Evolutionary conservation across 2,888 invertebrate genomes (phyloP).

Genomic region (Myopa testacea): DNA sequence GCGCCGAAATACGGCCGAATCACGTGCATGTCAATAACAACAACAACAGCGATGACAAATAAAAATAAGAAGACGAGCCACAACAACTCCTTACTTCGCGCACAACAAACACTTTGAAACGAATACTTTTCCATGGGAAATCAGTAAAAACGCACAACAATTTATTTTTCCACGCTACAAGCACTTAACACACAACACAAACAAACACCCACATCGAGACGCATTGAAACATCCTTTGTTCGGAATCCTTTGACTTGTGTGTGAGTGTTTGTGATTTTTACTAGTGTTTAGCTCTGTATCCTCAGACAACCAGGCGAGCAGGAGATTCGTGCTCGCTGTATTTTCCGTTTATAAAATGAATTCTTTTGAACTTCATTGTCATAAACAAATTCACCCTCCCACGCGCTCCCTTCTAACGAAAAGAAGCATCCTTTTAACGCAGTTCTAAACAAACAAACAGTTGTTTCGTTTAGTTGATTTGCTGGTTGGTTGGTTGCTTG

Average conservation of each 20-base stretch:
- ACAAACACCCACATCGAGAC: neutral
- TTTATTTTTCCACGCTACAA: neutral
- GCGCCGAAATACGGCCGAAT: slow-evolving; percentile 20
- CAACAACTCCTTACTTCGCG: too few relatives aligned
- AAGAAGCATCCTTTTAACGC: too few relatives aligned
- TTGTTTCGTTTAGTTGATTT: too few relatives aligned
- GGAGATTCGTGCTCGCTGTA: neutral
- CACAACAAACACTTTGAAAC: neutral
- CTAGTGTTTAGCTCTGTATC: neutral
- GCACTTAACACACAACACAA: neutral
- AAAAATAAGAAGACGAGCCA: neutral
- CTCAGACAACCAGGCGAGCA: slow-evolving; percentile 26
- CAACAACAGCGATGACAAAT: slow-evolving; percentile 3
- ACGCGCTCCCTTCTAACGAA: too few relatives aligned
- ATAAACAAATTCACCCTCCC: too few relatives aligned
- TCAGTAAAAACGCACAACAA: slow-evolving; percentile 34
- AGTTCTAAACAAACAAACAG: too few relatives aligned
- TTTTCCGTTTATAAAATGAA: neutral
- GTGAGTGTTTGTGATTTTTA: neutral
- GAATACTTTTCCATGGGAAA: slow-evolving; percentile 29
- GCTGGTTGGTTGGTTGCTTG: too few relatives aligned
- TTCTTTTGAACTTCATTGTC: too few relatives aligned
- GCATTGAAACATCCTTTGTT: neutral
- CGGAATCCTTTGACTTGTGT: neutral
- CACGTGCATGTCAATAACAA: neutral